Percentiles rank a stretch among this genome's conserved stretches.
Evolutionary conservation across 2,113 vertebrate genomes (phyloP).

Genomic region (Paedocypris sp.): DNA sequence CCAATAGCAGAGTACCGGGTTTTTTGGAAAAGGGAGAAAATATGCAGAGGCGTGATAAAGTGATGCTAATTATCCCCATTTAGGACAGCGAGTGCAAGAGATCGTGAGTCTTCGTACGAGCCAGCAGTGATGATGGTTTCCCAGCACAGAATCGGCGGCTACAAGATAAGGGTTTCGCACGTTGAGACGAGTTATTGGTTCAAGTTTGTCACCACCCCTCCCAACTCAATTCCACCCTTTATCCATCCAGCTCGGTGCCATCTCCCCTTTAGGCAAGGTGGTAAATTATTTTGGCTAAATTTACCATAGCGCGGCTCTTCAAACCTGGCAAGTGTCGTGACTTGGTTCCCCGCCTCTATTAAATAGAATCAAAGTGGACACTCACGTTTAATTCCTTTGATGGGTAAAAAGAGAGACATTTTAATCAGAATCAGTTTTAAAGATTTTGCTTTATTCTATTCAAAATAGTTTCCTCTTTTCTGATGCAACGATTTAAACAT

Average conservation of each 20-base stretch:
- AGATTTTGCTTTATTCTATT: background rate
- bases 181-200: slow-evolving; percentile 95
- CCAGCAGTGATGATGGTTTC: slow-evolving; percentile 81
- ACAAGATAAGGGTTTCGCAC: slow-evolving; percentile 91
- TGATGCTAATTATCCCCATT: slow-evolving; percentile 99
- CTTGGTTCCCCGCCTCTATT: slow-evolving; percentile 79
- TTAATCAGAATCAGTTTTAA: background rate
- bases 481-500: no score
- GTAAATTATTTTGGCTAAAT: slow-evolving; percentile 92
- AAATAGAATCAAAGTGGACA: slow-evolving; percentile 73
- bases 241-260: slow-evolving; percentile 37
- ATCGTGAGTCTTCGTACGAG: slow-evolving; percentile 95
- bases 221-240: slow-evolving; percentile 29
- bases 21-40: slow-evolving; percentile 85
- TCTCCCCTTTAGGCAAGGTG: slow-evolving; percentile 68
- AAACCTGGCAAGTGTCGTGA: slow-evolving; percentile 79
- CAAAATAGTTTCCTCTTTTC: no score
- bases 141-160: slow-evolving; percentile 79
- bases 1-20: slow-evolving; percentile 80
- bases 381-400: slow-evolving; percentile 58
- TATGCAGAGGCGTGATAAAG: slow-evolving; percentile 99
- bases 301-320: slow-evolving; percentile 89
- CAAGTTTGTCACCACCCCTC: slow-evolving; percentile 78
- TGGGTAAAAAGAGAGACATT: slow-evolving; percentile 42
- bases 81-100: slow-evolving; percentile 97